A percentile compares a stretch with the other conserved stretches of the same genome.
These are phyloP conservation scores for Drosophila navojoa DNA, from an alignment of 1,140 invertebrate genomes.

Conservation along the genomic window DNA sequence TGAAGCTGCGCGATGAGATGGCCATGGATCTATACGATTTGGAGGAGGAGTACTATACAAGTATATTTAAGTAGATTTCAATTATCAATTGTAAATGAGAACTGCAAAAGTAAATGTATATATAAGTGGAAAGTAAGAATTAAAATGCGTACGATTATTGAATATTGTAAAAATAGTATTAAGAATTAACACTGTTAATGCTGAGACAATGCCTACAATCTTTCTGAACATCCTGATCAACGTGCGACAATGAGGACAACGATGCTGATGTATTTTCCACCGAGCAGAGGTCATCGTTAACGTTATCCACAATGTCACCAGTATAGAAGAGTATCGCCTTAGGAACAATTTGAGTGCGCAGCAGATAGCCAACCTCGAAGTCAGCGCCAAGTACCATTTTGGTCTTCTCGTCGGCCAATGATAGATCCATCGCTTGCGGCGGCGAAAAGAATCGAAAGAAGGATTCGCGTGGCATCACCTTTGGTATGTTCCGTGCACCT, in stretches of 20 bases:
- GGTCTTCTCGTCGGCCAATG: slow-evolving; percentile 85
- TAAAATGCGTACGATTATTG: slow-evolving; percentile 11
- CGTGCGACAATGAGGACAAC: slow-evolving; percentile 33
- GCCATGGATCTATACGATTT: slow-evolving; percentile 97
- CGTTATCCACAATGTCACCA: slow-evolving; percentile 88
- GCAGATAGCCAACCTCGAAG: slow-evolving; percentile 98
- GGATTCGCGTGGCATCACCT: slow-evolving; percentile 95
- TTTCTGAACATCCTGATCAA: slow-evolving; percentile 15
- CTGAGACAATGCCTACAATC: not conserved
- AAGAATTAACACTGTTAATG: slow-evolving; percentile 15
- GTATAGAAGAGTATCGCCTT: slow-evolving; percentile 96
- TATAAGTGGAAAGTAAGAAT: not conserved
- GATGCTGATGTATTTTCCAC: slow-evolving; percentile 40
- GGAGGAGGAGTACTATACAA: slow-evolving; percentile 99
- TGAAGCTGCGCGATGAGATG: slow-evolving; percentile 96
- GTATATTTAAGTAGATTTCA: slow-evolving; percentile 91
- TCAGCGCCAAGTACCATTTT: slow-evolving; percentile 87
- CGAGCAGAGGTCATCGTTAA: slow-evolving; percentile 40
- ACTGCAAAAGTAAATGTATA: too few species aligned
- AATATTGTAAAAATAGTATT: slow-evolving; percentile 17
- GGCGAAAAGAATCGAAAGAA: slow-evolving; percentile 99
- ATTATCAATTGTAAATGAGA: not conserved
- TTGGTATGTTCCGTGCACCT: slow-evolving; percentile 94
- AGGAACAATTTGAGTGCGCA: slow-evolving; percentile 95
- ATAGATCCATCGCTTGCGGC: slow-evolving; percentile 89